phyloP scores from a whole-genome alignment of 2,888 invertebrate species.

The Leptinotarsa juncta region DNA sequence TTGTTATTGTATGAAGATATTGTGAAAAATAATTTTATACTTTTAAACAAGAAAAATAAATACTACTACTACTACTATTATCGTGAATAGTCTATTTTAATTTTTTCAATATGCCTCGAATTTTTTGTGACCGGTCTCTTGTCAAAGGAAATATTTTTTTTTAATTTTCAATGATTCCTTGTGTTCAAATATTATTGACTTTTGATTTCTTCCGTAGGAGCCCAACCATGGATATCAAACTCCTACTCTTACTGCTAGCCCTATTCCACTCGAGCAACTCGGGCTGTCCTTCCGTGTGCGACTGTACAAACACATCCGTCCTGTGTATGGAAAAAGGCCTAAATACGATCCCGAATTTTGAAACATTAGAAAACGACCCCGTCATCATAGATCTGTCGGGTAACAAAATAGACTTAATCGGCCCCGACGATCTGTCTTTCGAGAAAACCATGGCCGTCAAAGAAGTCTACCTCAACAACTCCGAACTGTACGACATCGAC shows the following conservation, averaged over 20 bases:
- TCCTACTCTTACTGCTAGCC: constrained; percentile 1
- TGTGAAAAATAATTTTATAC: no score
- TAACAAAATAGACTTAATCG: constrained; percentile 58
- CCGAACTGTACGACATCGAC: constrained; percentile 57
- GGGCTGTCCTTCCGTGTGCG: constrained; percentile 56
- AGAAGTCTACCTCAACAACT: constrained; percentile 58
- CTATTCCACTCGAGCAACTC: constrained; percentile 28
- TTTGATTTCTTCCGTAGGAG: no score
- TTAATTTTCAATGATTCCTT: no score
- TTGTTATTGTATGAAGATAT: no score
- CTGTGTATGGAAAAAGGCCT: constrained; percentile 55
- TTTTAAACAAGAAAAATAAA: no score
- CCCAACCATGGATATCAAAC: constrained; percentile 4
- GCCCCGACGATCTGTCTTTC: constrained; percentile 55
- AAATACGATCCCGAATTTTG: constrained; percentile 56
- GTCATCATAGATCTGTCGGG: constrained; percentile 59
- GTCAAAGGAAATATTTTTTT: no score
- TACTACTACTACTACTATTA: no score
- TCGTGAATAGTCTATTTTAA: no score
- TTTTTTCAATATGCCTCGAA: no score
- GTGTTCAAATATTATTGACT: no score
- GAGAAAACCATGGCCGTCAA: constrained; percentile 54
- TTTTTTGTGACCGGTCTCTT: no score
- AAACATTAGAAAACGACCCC: constrained; percentile 52
- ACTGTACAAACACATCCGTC: constrained; percentile 54